Evolutionary conservation across 2,113 vertebrate species (phyloP).

Genomic region (Orthonyx spaldingii): DNA sequence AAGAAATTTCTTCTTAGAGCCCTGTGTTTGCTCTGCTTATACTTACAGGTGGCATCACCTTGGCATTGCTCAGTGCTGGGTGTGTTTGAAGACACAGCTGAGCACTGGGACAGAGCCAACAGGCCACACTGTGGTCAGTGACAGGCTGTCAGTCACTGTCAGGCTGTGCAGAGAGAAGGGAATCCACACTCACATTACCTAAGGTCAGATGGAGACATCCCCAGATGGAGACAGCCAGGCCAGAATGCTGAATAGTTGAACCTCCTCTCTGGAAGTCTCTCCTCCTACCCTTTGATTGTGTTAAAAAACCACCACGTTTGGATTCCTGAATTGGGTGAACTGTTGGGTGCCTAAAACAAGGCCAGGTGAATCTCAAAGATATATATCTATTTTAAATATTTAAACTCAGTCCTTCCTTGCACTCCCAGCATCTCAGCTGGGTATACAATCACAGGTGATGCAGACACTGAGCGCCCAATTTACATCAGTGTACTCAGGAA

Average conservation of each 20-base stretch:
- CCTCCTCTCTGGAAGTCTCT: background rate
- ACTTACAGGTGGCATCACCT: background rate
- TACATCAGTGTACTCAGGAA: background rate
- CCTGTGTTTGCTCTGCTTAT: background rate
- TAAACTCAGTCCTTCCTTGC: background rate
- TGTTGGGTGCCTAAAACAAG: background rate
- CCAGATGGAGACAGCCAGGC: background rate
- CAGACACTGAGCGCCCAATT: background rate
- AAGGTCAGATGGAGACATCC: background rate
- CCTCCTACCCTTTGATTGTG: background rate
- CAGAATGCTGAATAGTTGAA: background rate
- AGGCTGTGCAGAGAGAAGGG: background rate
- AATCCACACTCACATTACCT: background rate
- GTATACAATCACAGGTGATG: background rate
- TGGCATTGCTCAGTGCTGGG: background rate
- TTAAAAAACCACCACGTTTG: background rate
- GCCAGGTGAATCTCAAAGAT: background rate
- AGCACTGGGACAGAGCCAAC: background rate
- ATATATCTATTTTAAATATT: background rate
- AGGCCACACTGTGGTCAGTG: accelerated
- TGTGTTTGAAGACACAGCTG: background rate
- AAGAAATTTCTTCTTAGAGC: background rate
- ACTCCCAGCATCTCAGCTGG: background rate
- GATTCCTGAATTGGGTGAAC: background rate
- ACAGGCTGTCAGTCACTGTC: background rate